Evolutionary conservation across 2,888 invertebrate genomes (phyloP).

Genomic region (Nudaria mundana): DNA sequence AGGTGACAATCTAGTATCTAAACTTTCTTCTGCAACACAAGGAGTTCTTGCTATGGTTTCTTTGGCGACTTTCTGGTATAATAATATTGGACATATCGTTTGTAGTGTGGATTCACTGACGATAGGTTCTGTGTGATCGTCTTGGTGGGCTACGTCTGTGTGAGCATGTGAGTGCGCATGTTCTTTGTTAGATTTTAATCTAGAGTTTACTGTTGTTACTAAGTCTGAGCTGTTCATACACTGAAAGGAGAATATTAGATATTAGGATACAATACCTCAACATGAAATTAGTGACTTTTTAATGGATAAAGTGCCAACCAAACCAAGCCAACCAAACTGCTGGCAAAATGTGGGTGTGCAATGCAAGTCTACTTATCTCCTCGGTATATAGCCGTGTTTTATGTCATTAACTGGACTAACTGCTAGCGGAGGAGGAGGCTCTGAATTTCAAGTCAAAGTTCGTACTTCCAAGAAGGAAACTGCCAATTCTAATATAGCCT

Average conservation of each 20-base stretch:
- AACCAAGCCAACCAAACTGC: background rate
- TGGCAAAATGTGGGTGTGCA: no score
- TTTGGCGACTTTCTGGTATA: constrained; percentile 84
- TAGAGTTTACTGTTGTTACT: constrained; percentile 63
- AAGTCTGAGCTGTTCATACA: constrained; percentile 73
- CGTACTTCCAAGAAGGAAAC: no score
- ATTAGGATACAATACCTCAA: background rate
- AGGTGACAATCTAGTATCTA: constrained; percentile 22
- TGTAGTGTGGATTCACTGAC: constrained; percentile 63
- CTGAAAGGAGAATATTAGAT: constrained; percentile 46
- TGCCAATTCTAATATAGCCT: no score
- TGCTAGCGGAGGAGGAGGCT: no score
- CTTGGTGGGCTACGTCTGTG: constrained; percentile 36
- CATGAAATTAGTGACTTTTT: no score
- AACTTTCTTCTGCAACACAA: constrained; percentile 71
- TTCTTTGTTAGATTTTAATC: constrained; percentile 46
- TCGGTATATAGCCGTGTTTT: no score
- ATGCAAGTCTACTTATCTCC: no score
- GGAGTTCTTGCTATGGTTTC: constrained; percentile 77
- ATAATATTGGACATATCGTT: constrained; percentile 84
- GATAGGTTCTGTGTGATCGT: constrained; percentile 40
- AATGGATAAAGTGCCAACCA: background rate
- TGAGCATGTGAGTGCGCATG: constrained; percentile 42
- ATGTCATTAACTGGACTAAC: no score
- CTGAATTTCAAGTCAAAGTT: no score